These are phyloP conservation scores for Drosophila parthenogenetica DNA, from an alignment of 2,888 invertebrate genomes.

Conservation along the genomic window DNA sequence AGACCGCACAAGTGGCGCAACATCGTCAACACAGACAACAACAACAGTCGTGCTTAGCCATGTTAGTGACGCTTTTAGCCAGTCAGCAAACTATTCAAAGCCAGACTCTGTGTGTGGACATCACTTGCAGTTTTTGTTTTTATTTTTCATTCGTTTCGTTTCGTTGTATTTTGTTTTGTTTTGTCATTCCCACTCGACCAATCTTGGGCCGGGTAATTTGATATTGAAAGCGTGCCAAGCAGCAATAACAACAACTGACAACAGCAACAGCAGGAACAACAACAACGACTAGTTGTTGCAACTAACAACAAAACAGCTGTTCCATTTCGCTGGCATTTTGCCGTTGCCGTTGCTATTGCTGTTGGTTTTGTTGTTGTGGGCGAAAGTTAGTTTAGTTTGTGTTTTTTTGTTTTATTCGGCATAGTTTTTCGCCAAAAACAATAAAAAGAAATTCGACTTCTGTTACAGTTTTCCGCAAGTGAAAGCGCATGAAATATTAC, in stretches of 20 bases:
- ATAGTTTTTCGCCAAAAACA: slow-evolving; percentile 44
- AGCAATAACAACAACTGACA: slow-evolving; percentile 28
- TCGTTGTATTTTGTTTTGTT: slow-evolving; percentile 35
- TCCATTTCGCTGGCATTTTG: slow-evolving; percentile 71
- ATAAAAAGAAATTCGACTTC: slow-evolving; percentile 51
- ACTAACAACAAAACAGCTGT: slow-evolving; percentile 60
- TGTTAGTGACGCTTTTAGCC: slow-evolving; percentile 49
- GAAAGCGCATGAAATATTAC: slow-evolving; percentile 69
- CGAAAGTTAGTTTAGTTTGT: slow-evolving; percentile 63
- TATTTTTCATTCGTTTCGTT: no score
- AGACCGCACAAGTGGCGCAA: slow-evolving; percentile 72
- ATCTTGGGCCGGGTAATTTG: slow-evolving; percentile 67
- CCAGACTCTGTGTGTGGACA: slow-evolving; percentile 32
- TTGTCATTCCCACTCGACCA: slow-evolving; percentile 63
- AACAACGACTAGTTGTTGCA: slow-evolving; percentile 38
- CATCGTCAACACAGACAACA: slow-evolving; percentile 29
- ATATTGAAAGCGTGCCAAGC: slow-evolving; percentile 78
- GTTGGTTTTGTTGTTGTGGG: slow-evolving; percentile 61
- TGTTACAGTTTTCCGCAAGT: slow-evolving; percentile 45
- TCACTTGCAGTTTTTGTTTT: slow-evolving; percentile 36
- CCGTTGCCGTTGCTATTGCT: background rate
- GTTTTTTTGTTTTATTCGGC: slow-evolving; percentile 34
- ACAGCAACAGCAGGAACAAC: slow-evolving; percentile 17
- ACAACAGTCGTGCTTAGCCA: slow-evolving; percentile 36
- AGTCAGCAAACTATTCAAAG: slow-evolving; percentile 42